Evolutionary conservation across 1,140 invertebrate species (phyloP), one percentile per base, ranked within the genome.

Genomic region (Listronotus oregonensis): DNA sequence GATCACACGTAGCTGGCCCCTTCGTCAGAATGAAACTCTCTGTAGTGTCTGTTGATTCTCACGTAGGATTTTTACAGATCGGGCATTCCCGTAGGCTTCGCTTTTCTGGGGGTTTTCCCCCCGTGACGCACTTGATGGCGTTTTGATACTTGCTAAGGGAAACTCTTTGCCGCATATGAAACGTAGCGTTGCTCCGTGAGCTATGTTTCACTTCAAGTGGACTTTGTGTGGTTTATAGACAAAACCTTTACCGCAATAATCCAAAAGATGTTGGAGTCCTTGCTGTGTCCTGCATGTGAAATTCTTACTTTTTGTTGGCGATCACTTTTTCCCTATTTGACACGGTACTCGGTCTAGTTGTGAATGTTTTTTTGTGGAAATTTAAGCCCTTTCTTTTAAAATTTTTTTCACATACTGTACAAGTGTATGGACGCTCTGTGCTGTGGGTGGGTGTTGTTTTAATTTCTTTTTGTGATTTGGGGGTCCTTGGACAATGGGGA

Each of bases 341-440:
- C 78, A n/a, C 62, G 65, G 52, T 69, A 76, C 6, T 52, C 18
- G 77, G 61, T 88, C 81, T 61, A 37, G 74, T 75, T 15, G 73
- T 71, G 64, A 10, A 61, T 66, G 31, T 46, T 60, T 47, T 66
- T 18, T 47, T 39, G 80, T 92, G 90, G 64, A 90, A 88, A 78
- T 89, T 85, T 49, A 89, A 75, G 87, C 87, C 70, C 85, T 85
- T 77, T 87, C 88, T 86, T 85, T 31, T 84, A 87, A 57, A 81
- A 82, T 21, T 69, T 70, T 83, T 84, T 21, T 74, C 74, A 58
- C 82, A 84, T 0, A 79, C 59, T 17, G 74, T 64, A 68, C 83
- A 84, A 10, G 72, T 69, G 46, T 78, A 81, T 0, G 80, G 79
- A 54, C 79, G 79, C 43, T 78, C 76, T 5, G 76, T 79, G 10